phyloP scores from a whole-genome alignment of 2,113 vertebrate species.

The Cinclus cinclus region DNA sequence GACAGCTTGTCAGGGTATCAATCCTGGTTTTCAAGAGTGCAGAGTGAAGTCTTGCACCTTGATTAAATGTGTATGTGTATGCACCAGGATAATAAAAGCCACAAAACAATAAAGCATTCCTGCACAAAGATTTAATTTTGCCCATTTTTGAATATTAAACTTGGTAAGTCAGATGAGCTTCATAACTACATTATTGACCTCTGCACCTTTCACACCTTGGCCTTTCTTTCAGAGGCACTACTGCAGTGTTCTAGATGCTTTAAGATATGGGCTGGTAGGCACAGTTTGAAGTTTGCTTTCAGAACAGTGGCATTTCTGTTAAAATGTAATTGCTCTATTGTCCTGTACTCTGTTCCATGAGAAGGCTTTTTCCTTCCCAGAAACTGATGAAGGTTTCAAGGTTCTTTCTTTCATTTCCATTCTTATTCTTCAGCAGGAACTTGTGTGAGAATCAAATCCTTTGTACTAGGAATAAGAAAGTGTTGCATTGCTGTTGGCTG shows the following conservation, averaged over 20 bases:
- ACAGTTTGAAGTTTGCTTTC: not conserved
- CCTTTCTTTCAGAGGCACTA: not conserved
- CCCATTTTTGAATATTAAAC: not conserved
- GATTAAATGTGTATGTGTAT: not conserved
- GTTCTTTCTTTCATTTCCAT: not conserved
- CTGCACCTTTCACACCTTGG: not conserved
- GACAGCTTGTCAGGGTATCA: not conserved
- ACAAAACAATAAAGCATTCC: not conserved
- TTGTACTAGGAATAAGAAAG: not conserved
- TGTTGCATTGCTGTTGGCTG: not conserved
- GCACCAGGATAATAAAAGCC: not conserved
- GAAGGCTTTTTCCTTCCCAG: not conserved
- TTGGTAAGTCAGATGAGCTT: not conserved
- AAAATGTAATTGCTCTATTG: not conserved
- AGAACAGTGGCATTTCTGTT: not conserved
- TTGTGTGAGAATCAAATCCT: not conserved
- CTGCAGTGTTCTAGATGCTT: not conserved
- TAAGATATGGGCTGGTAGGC: not conserved
- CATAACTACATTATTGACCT: not conserved
- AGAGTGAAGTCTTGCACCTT: not conserved
- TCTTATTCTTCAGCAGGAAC: not conserved
- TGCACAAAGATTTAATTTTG: not conserved
- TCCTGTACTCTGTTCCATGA: not conserved
- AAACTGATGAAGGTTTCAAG: not conserved
- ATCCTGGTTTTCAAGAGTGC: not conserved